Percentiles rank a stretch among this genome's conserved stretches.
phyloP scores from a whole-genome alignment of 1,140 invertebrate species.

The Pseudachorutes palmiensis region DNA sequence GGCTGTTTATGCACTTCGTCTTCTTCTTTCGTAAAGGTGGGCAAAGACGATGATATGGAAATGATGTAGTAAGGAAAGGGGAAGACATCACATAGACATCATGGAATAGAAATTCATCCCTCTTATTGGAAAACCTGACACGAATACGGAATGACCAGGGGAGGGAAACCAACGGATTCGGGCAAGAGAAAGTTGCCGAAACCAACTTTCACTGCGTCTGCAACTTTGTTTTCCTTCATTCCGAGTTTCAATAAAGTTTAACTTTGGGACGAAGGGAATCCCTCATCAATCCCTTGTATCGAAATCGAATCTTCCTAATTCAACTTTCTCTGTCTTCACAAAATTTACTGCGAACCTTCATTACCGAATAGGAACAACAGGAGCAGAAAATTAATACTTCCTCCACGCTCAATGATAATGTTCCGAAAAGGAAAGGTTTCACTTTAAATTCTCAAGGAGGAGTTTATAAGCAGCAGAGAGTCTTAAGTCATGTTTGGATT shows the following conservation, averaged over 20 bases:
- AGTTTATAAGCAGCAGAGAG: no score
- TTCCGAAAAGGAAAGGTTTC: no score
- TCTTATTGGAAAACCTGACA: constrained; percentile 27
- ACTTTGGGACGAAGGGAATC: neutral
- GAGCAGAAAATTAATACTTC: no score
- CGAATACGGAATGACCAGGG: constrained; percentile 17
- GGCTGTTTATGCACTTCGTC: constrained; percentile 1
- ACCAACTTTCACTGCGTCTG: constrained; percentile 3
- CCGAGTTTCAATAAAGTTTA: neutral
- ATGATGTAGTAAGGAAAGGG: constrained; percentile 13
- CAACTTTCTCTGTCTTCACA: no score
- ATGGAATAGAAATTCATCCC: constrained; percentile 30
- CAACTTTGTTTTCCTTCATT: constrained; percentile 4
- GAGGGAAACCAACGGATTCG: neutral
- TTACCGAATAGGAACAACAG: no score
- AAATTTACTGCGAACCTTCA: no score
- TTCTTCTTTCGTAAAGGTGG: neutral
- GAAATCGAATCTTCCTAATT: neutral
- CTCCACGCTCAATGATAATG: no score
- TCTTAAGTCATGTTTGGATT: no score
- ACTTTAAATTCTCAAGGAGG: no score
- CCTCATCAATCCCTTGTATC: constrained; percentile 1
- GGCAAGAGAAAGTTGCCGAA: constrained; percentile 2
- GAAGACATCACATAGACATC: constrained; percentile 18
- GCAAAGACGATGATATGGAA: constrained; percentile 12